phyloP scores from a whole-genome alignment of 2,113 vertebrate species.

The Sphyrna mokarran region DNA sequence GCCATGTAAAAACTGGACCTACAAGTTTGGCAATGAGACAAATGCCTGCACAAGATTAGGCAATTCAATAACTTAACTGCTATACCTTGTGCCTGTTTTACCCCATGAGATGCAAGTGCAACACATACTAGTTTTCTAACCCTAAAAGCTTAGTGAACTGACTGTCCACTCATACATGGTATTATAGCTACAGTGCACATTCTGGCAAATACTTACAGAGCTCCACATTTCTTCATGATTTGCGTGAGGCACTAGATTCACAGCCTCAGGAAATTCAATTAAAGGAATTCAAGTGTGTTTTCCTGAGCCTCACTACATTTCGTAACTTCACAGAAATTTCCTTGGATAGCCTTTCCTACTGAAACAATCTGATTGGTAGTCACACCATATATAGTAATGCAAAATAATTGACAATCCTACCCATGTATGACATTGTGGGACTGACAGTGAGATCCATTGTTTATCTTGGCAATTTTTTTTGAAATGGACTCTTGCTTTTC shows the following conservation, averaged over 20 bases:
- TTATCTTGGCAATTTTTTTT: constrained; percentile 7
- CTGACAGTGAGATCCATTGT: not conserved
- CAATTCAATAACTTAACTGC: not conserved
- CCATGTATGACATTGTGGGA: not conserved
- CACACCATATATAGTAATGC: constrained; percentile 16
- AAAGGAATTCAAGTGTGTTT: not conserved
- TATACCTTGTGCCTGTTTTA: not conserved
- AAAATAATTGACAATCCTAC: not conserved
- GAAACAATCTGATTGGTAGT: not conserved
- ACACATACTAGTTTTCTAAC: not conserved
- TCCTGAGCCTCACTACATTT: not conserved
- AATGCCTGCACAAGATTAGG: not conserved
- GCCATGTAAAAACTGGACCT: not conserved
- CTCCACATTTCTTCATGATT: not conserved
- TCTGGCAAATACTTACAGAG: not conserved
- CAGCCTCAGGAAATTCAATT: not conserved
- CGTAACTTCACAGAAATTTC: not conserved
- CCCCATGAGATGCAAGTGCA: too few relatives aligned
- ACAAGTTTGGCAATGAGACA: not conserved
- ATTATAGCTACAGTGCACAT: not conserved
- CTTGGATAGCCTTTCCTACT: not conserved
- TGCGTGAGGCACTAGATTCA: not conserved
- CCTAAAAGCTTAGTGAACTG: too few relatives aligned
- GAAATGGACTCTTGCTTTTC: not conserved
- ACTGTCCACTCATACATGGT: not conserved